Evolutionary conservation across 2,888 invertebrate genomes (phyloP).

Genomic region (Chelonus formosanus): DNA sequence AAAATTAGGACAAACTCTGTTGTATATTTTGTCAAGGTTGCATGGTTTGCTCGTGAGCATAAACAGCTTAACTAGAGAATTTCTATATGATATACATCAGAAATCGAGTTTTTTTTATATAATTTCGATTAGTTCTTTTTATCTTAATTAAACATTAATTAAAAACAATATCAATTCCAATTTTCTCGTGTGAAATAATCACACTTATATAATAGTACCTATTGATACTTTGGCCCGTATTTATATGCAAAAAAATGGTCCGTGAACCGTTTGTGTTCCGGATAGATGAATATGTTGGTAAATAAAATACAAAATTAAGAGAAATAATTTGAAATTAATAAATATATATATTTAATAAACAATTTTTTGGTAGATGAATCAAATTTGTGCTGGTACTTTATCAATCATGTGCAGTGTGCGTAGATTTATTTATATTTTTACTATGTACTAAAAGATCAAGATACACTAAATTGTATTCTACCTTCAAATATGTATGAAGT

Average conservation of each 20-base stretch:
- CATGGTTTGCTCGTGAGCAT: slow-evolving; percentile 55
- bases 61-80: no score
- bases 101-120: not conserved
- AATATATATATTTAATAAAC: not conserved
- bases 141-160: not conserved
- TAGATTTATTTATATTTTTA: slow-evolving; percentile 1
- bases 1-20: slow-evolving; percentile 33
- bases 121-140: not conserved
- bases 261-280: not conserved
- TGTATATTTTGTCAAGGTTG: slow-evolving; percentile 24
- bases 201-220: not conserved
- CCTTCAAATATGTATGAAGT: not conserved
- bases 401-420: not conserved
- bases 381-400: slow-evolving; percentile 4
- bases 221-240: not conserved
- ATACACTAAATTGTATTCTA: not conserved
- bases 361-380: not conserved
- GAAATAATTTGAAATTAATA: not conserved
- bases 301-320: not conserved
- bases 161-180: not conserved
- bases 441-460: not conserved
- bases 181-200: not conserved
- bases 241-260: not conserved
- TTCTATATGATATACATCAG: not conserved
- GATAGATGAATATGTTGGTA: not conserved